Evolutionary conservation across 2,113 vertebrate genomes (phyloP).

Genomic region (Panurus biarmicus): DNA sequence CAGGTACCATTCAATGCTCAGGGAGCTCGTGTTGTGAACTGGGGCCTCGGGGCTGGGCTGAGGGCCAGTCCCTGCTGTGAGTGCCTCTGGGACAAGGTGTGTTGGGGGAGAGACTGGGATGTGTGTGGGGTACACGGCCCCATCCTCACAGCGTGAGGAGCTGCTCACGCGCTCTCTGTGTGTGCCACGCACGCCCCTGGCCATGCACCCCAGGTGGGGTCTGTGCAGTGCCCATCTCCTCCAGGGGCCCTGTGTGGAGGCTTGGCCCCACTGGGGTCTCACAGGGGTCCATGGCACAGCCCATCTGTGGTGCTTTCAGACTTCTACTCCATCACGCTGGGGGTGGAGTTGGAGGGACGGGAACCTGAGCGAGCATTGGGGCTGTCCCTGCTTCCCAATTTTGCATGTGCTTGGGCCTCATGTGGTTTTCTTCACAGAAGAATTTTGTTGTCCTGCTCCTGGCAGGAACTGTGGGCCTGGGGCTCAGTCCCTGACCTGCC

Average conservation of each 20-base stretch:
- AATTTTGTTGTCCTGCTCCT: neutral
- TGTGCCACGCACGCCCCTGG: rapidly evolving
- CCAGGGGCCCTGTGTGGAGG: rapidly evolving
- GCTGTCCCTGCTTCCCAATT: neutral
- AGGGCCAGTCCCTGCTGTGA: neutral
- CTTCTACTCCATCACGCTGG: neutral
- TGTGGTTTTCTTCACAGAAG: neutral
- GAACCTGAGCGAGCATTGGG: rapidly evolving
- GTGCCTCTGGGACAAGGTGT: too few species aligned
- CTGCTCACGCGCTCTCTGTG: rapidly evolving
- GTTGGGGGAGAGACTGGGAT: rapidly evolving
- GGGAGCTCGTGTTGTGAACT: rapidly evolving
- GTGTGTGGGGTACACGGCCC: rapidly evolving
- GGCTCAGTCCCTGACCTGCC: neutral
- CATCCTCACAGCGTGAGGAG: rapidly evolving
- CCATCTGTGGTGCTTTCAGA: neutral
- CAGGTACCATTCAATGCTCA: rapidly evolving
- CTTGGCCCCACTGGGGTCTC: neutral
- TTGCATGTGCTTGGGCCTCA: rapidly evolving
- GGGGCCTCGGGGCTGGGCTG: rapidly evolving
- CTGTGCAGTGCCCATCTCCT: rapidly evolving
- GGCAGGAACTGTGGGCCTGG: neutral
- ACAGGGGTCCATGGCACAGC: neutral
- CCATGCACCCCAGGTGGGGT: rapidly evolving
- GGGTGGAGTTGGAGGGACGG: neutral